Evolutionary conservation across 2,888 invertebrate genomes (phyloP).

Genomic region (Phyllotreta striolata): DNA sequence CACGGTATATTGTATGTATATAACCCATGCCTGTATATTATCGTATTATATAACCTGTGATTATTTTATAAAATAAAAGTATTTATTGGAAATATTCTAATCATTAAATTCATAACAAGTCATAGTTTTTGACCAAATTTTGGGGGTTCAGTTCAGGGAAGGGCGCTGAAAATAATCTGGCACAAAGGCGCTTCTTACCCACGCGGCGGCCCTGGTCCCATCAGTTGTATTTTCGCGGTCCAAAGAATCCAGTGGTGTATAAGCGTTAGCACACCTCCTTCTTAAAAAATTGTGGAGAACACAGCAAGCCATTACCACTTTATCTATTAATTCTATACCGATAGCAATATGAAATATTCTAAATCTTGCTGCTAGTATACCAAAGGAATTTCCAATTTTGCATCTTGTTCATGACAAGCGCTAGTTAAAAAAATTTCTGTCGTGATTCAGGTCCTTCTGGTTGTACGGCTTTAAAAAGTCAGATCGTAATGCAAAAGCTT

Average conservation of each 20-base stretch:
- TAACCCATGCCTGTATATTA: too few relatives aligned
- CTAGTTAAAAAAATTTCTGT: constrained; percentile 43
- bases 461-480: constrained; percentile 42
- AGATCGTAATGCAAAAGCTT: constrained; percentile 41
- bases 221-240: too few relatives aligned
- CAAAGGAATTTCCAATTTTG: constrained; percentile 46
- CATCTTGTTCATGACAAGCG: constrained; percentile 41
- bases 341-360: constrained; percentile 43
- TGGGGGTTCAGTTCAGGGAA: background rate
- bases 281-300: too few relatives aligned
- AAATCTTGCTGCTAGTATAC: constrained; percentile 47
- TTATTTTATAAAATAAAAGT: too few relatives aligned
- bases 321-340: constrained; percentile 22
- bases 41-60: too few relatives aligned
- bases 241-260: too few relatives aligned
- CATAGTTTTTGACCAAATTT: constrained; percentile 1
- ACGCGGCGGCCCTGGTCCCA: too few relatives aligned
- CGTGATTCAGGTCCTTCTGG: constrained; percentile 19
- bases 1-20: too few relatives aligned
- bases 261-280: too few relatives aligned
- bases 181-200: background rate
- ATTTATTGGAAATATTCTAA: constrained; percentile 1
- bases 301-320: constrained; percentile 40
- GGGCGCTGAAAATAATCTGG: too few relatives aligned
- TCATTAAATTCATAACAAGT: constrained; percentile 1